Evolutionary conservation across 2,797 vertebrate genomes (phyloP), one percentile per base, ranked within the genome.

Genomic region (Trachurus trachurus): DNA sequence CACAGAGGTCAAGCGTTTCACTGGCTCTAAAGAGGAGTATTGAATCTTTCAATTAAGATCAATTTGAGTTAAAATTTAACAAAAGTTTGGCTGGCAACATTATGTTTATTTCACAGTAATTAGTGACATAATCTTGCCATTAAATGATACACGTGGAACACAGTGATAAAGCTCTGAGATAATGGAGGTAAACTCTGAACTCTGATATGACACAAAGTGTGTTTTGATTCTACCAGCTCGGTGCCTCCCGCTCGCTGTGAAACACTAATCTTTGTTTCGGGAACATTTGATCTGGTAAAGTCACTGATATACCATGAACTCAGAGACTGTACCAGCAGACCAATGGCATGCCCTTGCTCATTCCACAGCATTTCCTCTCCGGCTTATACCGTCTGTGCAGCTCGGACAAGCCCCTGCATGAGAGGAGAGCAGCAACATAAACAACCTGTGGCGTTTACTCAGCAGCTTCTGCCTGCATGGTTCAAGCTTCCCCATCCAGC

Each of bases 161-260:
- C 12, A 1, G 66, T 3, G 54, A 79, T 84, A 66, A 70, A 15
- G 12, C 16, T 29, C 75, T 11, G 50, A 26, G 68, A 88, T 78
- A 80, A 66, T 15, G 26, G 47, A 40, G 9, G 76, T 53, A 65
- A 84, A 79, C 88, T 90, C 83, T 88, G 87, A 81, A 74, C 82
- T 54, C 5, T 34, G 58, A 79, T 74, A 59, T 15, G 56, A 56
- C 21, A 5, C 10, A 34, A 66, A 53, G 37, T 29, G 16, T 66
- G 70, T 60, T 79, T 59, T 71, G 45, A 47, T 78, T 78, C 57
- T 34, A 29, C 2, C 0, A 63, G 56, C 37, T 71, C 21, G 8
- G 21, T 5, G 22, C 54, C 22, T 71, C 54, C 68, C 10, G 19
- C 70, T n/a, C 4, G 58, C 40, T 56, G 66, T n/a, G 47, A 52